phyloP scores from a whole-genome alignment of 2,113 vertebrate species.

The Lates calcarifer region DNA sequence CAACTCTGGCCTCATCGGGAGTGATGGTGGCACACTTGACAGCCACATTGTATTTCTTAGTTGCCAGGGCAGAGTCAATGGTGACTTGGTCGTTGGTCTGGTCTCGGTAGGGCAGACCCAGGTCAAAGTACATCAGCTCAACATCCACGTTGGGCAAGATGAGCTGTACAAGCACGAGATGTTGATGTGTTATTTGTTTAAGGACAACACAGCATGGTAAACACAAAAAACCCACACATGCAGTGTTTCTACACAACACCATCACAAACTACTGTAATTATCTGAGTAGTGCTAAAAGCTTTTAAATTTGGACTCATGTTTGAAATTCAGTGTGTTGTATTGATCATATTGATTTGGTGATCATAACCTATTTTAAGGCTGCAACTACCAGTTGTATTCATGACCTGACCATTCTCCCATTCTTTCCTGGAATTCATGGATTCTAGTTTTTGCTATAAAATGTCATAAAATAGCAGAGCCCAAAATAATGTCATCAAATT shows the following conservation, averaged over 20 bases:
- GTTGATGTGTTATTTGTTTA: background rate
- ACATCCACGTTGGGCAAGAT: constrained; percentile 93
- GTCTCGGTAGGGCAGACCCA: constrained; percentile 93
- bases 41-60: constrained; percentile 92
- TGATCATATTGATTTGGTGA: background rate
- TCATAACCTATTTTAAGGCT: too few species aligned
- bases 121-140: constrained; percentile 94
- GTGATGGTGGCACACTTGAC: constrained; percentile 98
- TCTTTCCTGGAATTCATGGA: background rate
- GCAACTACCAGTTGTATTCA: too few species aligned
- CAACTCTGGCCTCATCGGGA: constrained; percentile 92
- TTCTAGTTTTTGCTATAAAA: background rate
- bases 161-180: constrained; percentile 81
- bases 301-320: too few species aligned
- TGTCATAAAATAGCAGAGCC: too few species aligned
- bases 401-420: background rate
- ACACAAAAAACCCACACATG: background rate
- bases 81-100: constrained; percentile 95
- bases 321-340: too few species aligned
- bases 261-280: background rate
- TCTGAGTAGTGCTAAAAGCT: too few species aligned
- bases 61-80: constrained; percentile 94
- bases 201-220: background rate
- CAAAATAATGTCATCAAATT: too few species aligned
- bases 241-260: background rate